Evolutionary conservation across 2,113 vertebrate genomes (phyloP), one percentile per base, ranked within the genome.

Genomic region (Centrocercus urophasianus): DNA sequence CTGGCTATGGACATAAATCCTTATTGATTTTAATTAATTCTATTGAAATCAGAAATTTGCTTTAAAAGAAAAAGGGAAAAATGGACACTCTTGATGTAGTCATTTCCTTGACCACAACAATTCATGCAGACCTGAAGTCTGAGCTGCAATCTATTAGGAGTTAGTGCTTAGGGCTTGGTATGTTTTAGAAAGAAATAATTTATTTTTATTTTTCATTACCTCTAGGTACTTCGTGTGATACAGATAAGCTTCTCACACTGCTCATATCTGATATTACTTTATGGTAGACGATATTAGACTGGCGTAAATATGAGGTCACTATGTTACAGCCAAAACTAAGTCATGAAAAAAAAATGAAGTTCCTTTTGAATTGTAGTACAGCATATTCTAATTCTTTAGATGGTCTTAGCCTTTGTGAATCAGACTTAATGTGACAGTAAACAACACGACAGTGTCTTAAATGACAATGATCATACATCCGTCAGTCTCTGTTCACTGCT

Each of bases 31-130:
- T 74, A 92, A 90, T 93, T 92, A 78, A 81, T 92, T 17, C 56
- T 92, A 86, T 72, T 79, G 88, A 87, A 72, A 17, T 48, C 79
- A 89, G 73, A 95, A 95, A 92, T 83, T 56, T 82, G 24, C 54
- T 90, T n/a, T 54, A 32, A 76, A 77, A 60, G 34, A n/a, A 89
- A 72, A 75, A 67, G 18, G 25, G 74, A 64, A 85, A 92, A 67
- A 30, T 25, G 40, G 16, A 47, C 11, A 16, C 3, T 67, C 74
- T 63, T 50, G 13, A 36, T 24, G 22, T 38, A 60, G 45, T 27
- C 11, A 63, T 27, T 36, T 74, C 14, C 87, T 34, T 60, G 34
- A 50, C 24, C 0, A 0, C 43, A 83, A 22, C 1, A 57, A 21
- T 28, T 67, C 7, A 40, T 0, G 0, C 2, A 13, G 54, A 91